Evolutionary conservation across 2,888 invertebrate species (phyloP), one percentile per base, ranked within the genome.

Genomic region (Melieria crassipennis): DNA sequence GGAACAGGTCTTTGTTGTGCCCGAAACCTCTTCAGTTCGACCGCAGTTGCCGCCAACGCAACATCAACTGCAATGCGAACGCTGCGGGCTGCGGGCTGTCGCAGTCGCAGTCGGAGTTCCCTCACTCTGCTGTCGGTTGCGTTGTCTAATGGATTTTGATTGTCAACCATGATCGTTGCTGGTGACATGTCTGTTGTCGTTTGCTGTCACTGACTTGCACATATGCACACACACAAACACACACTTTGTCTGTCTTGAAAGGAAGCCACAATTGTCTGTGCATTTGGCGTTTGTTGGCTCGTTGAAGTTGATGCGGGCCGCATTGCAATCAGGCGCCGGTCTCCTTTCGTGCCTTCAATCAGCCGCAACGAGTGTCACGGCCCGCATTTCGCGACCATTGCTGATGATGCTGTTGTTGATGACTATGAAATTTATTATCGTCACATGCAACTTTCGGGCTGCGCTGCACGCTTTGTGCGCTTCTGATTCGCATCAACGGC

Each of bases 101-200:
- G 16, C 16, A 16, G 16, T 16, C n/a, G n/a, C n/a, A n/a, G n/a
- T n/a, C n/a, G n/a, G n/a, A 16, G 16, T 2, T 2, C 16, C 16
- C 16, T 16, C 16, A 16, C 16, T 16, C 16, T 16, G 16, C 16
- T 16, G 16, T 16, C 30, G 30, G 30, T 30, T 30, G 30, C 30
- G 30, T 30, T 30, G 30, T 73, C 70, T 70, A 76, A 76, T 75
- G 73, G 67, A 69, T 67, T 75, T 77, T 75, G 78, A 76, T 78
- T 71, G 75, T 74, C 70, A 46, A 16, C 42, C 13, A 58, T 58
- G 58, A 30, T 58, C 30, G 30, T 30, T 30, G 58, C 30, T 58
- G 4, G 58, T 58, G 58, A 58, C 58, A 30, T 58, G n/a, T 30
- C 42, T n/a, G n/a, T 58, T 5, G 10, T 58, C 10, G 10, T 5